phyloP scores from a whole-genome alignment of 2,113 vertebrate species.

The Artemisiospiza belli region DNA sequence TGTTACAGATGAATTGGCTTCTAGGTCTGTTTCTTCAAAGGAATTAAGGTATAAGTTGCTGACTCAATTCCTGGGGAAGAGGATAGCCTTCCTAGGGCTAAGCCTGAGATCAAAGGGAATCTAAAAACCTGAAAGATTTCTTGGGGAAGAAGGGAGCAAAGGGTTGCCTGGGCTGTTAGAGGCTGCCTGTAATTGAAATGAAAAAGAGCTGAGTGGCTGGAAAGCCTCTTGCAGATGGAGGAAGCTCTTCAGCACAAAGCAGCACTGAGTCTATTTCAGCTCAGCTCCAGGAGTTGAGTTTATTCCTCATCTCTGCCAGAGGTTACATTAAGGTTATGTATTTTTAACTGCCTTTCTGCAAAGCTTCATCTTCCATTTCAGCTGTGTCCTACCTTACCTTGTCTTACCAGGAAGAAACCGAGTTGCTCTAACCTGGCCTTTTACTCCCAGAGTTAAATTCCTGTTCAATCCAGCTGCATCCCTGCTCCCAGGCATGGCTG shows the following conservation, averaged over 20 bases:
- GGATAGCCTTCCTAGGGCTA: background rate
- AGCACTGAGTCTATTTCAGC: background rate
- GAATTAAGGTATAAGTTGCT: conserved; percentile 27
- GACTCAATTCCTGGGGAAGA: background rate
- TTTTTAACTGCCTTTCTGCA: background rate
- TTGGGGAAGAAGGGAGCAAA: background rate
- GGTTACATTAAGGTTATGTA: background rate
- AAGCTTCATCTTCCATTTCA: background rate
- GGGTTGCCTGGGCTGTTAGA: background rate
- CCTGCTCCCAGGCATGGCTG: background rate
- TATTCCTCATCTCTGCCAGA: background rate
- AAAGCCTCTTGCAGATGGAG: background rate
- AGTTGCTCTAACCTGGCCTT: background rate
- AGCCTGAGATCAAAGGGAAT: conserved; percentile 24
- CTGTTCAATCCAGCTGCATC: background rate
- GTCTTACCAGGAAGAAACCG: background rate
- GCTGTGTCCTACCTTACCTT: background rate
- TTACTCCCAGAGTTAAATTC: background rate
- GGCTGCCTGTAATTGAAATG: background rate
- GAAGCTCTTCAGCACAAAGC: background rate
- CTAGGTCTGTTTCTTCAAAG: conserved; percentile 14
- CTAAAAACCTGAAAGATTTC: background rate
- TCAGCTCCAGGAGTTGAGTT: background rate
- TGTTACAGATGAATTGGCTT: background rate
- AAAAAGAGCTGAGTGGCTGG: background rate